These are phyloP conservation scores for Sicus ferrugineus DNA, from an alignment of 2,888 invertebrate species.

Conservation along the genomic window DNA sequence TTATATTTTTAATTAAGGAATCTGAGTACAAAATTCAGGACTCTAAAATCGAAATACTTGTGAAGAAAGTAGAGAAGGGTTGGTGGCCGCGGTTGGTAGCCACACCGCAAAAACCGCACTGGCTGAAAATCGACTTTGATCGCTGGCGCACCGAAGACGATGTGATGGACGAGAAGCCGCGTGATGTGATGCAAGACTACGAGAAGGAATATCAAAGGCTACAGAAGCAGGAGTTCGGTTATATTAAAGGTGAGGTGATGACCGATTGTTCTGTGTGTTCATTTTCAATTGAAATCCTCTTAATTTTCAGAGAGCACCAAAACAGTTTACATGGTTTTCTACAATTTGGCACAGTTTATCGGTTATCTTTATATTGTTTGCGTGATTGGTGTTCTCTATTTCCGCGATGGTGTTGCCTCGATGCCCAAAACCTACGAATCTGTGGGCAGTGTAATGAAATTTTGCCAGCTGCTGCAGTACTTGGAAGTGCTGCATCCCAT, in stretches of 20 bases:
- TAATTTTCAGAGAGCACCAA: conserved; percentile 75
- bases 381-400: conserved; percentile 78
- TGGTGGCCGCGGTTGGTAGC: conserved; percentile 89
- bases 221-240: conserved; percentile 80
- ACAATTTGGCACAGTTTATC: conserved; percentile 89
- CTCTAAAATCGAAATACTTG: conserved; percentile 77
- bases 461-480: conserved; percentile 82
- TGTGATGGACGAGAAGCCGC: conserved; percentile 70
- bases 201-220: conserved; percentile 77
- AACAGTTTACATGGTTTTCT: conserved; percentile 85
- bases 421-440: conserved; percentile 75
- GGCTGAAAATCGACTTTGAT: conserved; percentile 95
- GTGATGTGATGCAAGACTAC: conserved; percentile 78
- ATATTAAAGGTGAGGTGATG: conserved; percentile 71
- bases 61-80: conserved; percentile 73
- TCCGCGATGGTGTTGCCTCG: conserved; percentile 76
- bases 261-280: conserved; percentile 65
- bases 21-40: conserved; percentile 73
- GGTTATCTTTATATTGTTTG: conserved; percentile 81
- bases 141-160: conserved; percentile 82
- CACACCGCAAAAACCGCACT: conserved; percentile 84
- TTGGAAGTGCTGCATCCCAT: conserved; percentile 90
- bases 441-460: conserved; percentile 80
- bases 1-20: conserved; percentile 57
- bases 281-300: conserved; percentile 8